Percentiles rank a stretch among this genome's conserved stretches.
These are phyloP conservation scores for Drosophila paranaensis DNA, from an alignment of 2,888 invertebrate species.

Conservation along the genomic window DNA sequence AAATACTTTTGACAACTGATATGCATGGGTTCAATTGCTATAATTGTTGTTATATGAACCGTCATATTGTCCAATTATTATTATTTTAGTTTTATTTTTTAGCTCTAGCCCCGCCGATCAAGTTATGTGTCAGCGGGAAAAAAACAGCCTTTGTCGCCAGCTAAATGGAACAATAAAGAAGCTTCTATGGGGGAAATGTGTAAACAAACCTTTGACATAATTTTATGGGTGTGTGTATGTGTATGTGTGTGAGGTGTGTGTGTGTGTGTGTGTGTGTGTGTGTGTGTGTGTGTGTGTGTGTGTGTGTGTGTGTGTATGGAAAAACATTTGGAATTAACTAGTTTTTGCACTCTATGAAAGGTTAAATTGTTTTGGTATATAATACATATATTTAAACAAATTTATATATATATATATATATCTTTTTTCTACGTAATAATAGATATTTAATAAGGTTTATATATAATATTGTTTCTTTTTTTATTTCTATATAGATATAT, in stretches of 20 bases:
- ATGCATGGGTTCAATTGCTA: not conserved
- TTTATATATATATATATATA: too few species aligned
- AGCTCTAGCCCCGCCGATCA: not conserved
- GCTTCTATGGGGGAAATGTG: not conserved
- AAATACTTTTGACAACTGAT: slow-evolving; percentile 11
- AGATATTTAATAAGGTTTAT: too few species aligned
- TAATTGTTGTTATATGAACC: slow-evolving; percentile 9
- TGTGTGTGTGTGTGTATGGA: not conserved
- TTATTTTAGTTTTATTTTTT: not conserved
- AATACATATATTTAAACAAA: too few species aligned
- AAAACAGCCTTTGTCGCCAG: not conserved
- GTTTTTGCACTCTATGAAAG: too few species aligned
- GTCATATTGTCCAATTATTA: not conserved
- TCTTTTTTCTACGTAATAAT: too few species aligned
- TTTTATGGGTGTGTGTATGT: not conserved
- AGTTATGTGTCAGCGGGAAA: too few species aligned
- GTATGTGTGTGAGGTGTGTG: too few species aligned
- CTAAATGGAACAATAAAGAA: not conserved
- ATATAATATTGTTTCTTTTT: too few species aligned
- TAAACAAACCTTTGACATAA: slow-evolving; percentile 4
- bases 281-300: too few species aligned
- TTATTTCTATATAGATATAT: too few species aligned
- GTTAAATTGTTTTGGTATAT: too few species aligned
- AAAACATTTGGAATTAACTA: not conserved
- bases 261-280: too few species aligned